Evolutionary conservation across 2,113 vertebrate species (phyloP), one percentile per base, ranked within the genome.

Genomic region (Colistium nudipinnis): DNA sequence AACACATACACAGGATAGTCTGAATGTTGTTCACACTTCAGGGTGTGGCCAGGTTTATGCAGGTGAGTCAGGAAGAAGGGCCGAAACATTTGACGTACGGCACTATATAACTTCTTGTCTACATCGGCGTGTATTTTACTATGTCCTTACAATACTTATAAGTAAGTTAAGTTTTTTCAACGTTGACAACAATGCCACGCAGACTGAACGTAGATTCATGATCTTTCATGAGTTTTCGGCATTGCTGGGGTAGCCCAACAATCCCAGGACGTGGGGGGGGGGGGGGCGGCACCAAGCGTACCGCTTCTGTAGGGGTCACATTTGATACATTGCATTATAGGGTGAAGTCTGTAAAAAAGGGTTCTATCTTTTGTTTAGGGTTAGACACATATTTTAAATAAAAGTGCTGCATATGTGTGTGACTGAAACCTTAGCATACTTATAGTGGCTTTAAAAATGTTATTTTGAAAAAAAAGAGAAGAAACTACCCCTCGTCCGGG

Each of bases 261-360:
- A 5, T 31, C 4, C 8, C 30, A 5, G 36, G 39, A 17, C 39
- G 7, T 1, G 2, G 22, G 1, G 1, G 1, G 30, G 43, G 74
- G 63, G 20, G 24, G 60, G 86, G 76, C 62, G 41, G 51, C 65
- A 79, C 88, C 84, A 90, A 39, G 7, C 22, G 25, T 0, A 27
- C 3, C 6, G 9, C 3, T 6, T 31, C 4, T 43, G 31, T 4
- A 38, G 76, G 70, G 53, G 44, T 31, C 4, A 30, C 0, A 41
- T 4, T n/a, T 2, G 17, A 4, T 6, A 17, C 6, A 41, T 6
- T 17, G 4, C 39, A 8, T n/a, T n/a, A 41, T 41, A 4, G 30
- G 30, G 4, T 31, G 8, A 31, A 7, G 8, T 5, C 30, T 5
- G 8, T 31, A 7, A 4, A 31, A 31, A n/a, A n/a, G n/a, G n/a